Conservation (phyloP, 2,113 vertebrate species). For the Probosciger aterrimus region DNA sequence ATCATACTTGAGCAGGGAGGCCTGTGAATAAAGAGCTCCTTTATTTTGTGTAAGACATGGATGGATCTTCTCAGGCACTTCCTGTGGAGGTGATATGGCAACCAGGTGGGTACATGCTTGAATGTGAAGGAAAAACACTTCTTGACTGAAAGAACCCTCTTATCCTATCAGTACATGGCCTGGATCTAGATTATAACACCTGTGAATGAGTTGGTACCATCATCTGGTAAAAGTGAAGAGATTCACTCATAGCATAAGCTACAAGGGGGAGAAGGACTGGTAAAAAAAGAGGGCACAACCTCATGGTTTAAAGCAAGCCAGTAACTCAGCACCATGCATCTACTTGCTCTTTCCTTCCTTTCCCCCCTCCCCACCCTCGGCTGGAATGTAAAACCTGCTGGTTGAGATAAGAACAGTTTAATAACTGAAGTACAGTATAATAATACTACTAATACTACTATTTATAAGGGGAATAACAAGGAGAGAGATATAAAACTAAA, state of each 20-base stretch:
- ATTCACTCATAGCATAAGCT: background rate
- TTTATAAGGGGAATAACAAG: background rate
- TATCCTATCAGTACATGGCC: background rate
- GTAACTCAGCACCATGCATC: background rate
- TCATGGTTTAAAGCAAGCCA: background rate
- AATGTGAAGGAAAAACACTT: background rate
- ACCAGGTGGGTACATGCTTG: background rate
- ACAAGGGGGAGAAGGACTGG: background rate
- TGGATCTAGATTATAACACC: background rate
- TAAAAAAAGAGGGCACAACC: background rate
- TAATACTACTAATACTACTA: background rate
- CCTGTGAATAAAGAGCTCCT: background rate
- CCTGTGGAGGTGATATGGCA: background rate
- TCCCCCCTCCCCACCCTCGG: too few species aligned
- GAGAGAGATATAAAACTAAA: background rate
- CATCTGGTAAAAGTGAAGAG: background rate
- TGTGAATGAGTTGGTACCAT: background rate
- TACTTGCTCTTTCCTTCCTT: background rate
- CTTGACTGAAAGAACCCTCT: background rate
- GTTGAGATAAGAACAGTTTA: background rate
- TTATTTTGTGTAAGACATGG: background rate
- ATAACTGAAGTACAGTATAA: background rate
- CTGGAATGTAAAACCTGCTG: background rate
- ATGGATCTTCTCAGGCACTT: background rate
- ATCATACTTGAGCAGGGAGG: background rate